Base-by-base conservation (phyloP, 2,797 vertebrate genomes). In the Chelmon rostratus region DNA sequence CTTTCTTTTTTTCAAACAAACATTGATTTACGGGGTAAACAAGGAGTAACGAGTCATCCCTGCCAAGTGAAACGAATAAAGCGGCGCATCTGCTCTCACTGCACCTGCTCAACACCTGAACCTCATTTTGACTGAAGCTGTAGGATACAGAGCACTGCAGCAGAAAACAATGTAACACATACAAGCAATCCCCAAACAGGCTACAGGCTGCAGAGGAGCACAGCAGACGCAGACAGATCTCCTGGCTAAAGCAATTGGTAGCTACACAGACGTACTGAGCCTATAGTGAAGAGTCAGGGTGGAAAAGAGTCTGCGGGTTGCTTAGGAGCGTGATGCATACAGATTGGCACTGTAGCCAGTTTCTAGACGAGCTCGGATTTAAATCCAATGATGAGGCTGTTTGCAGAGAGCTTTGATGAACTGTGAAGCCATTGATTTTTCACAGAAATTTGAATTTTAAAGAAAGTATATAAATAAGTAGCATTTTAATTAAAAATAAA, bases 101-200 rank as follows among this genome's bases (percentile, higher is more conserved):
- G 82, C 91, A 93, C 88, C 92, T 93, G 90, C 86, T 88, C 79
- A 78, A 81, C 90, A 93, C 90, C 91, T 92, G 88, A 91, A 82
- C 79, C 87, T 84, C 77, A 58, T 71, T 85, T 23, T 86, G 88
- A 91, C 73, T 75, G 67, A 76, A 80, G 80, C 89, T 59, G 84
- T 25, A 68, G 52, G 76, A 52, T 47, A 66, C 68, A 40, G 68
- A 85, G 83, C 82, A 67, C 69, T 65, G 81, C 85, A 57, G 87
- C 73, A 85, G 78, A 86, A 89, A 83, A 72, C 72, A 61, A 68
- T 28, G 78, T 12, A 85, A 86, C 81, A 76, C 83, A 79, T 58
- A 64, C 47, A 64, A 78, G 73, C 84, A 74, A 75, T 79, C 82
- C 83, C 81, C 58, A 49, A 85, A 81, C 79, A 83, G 73, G 42